Percentiles rank a stretch among this genome's conserved stretches.
Evolutionary conservation across 1,140 invertebrate species (phyloP).

Genomic region (Heliconius hermathena): DNA sequence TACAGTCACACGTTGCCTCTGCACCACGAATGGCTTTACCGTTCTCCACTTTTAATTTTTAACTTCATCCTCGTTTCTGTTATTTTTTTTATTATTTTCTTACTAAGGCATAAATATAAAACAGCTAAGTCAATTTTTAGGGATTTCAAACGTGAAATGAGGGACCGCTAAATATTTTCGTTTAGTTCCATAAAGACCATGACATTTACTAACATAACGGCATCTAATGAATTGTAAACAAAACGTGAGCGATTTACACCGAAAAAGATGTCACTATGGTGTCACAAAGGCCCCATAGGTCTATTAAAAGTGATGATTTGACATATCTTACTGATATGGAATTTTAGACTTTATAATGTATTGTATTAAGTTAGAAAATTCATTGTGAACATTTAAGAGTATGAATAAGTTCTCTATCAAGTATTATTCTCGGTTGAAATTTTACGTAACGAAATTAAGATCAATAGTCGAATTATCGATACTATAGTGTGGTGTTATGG

Average conservation of each 20-base stretch:
- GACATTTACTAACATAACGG: slow-evolving; percentile 8
- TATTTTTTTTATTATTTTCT: too few species aligned
- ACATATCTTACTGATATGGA: background rate
- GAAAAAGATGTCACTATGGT: slow-evolving; percentile 32
- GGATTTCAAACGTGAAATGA: background rate
- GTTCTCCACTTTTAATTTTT: too few species aligned
- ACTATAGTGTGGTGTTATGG: slow-evolving; percentile 23
- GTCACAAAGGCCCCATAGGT: slow-evolving; percentile 33
- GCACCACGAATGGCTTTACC: too few species aligned
- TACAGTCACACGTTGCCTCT: too few species aligned
- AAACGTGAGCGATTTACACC: slow-evolving; percentile 21
- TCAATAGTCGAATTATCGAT: slow-evolving; percentile 23
- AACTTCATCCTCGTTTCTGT: too few species aligned
- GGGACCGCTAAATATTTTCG: background rate
- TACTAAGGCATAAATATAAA: background rate
- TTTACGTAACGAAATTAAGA: slow-evolving; percentile 19
- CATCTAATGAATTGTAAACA: slow-evolving; percentile 21
- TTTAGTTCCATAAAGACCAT: background rate
- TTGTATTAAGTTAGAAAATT: background rate
- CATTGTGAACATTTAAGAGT: background rate
- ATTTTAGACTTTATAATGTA: background rate
- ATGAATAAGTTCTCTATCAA: background rate
- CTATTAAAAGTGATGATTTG: slow-evolving; percentile 42
- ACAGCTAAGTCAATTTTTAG: background rate
- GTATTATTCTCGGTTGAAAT: background rate